Base-by-base conservation (phyloP, 2,888 invertebrate species). In the Melinaea marsaeus region DNA sequence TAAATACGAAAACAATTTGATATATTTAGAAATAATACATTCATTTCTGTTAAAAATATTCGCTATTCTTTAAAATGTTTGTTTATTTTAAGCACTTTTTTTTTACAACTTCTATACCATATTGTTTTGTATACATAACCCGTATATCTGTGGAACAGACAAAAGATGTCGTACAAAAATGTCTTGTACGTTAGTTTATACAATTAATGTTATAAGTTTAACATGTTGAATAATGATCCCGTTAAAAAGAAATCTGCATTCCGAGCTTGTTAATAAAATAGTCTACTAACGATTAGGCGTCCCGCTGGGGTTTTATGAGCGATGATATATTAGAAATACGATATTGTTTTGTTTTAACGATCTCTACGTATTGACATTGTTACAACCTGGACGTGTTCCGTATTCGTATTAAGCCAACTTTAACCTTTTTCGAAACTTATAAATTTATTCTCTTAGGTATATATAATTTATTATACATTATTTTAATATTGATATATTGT, bases 191-290 rank as follows among this genome's bases (percentile, higher is more conserved):
- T 46, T 46, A n/a, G n/a, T n/a, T n/a, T 46, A 11, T n/a, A n/a
- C 4, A 46, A 32, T 51, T 22, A 51, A 32, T 32, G 32, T 32
- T 61, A 59, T 56, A 51, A 61, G 68, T 65, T 67, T 68, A 71
- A 74, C 65, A 68, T 64, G 64, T 64, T 62, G 65, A 66, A 64
- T 64, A 66, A 62, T 68, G 65, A 59, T 67, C 65, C 67, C 64
- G 68, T 69, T 67, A 69, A 67, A 60, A 67, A 66, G 58, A 65
- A 62, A 67, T 62, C 62, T 66, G 67, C 66, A 87, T 88, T 86
- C 85, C 81, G 80, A 78, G 78, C 77, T 83, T 86, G 85, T 86
- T 86, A 84, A 88, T 89, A 89, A 88, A 87, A 88, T 86, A 84
- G 83, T 79, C 81, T 81, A 65, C 85, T 84, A 89, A 84, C 79